Evolutionary conservation across 2,797 vertebrate species (phyloP), one percentile per base, ranked within the genome.

Genomic region (Nannoperca obscura): DNA sequence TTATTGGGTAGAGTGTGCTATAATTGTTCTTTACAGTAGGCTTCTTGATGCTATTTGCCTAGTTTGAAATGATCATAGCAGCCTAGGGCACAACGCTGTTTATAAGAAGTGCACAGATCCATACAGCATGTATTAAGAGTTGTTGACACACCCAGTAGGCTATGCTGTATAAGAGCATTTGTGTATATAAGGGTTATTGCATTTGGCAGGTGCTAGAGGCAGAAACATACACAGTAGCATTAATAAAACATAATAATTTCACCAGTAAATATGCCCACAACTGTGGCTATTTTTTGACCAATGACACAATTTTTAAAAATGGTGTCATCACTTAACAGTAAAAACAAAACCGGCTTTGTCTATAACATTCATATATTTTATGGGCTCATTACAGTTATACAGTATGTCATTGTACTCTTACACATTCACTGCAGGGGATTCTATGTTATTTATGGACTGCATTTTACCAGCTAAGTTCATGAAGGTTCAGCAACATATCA

Each of bases 401-500:
- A 34, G 22, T 71, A 38, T 62, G n/a, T 81, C 63, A 79, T 63
- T 47, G 17, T 54, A 12, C 62, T 44, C 30, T 54, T 46, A 53
- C 40, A 46, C 27, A 63, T 80, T 80, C n/a, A 71, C 40, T 30
- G 50, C 52, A 52, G 40, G 58, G 42, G 9, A 34, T 57, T 64
- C 19, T 15, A 0, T 52, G 62, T 84, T 84, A 78, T 89, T 87
- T 87, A 87, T 66, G 49, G 52, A 52, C 58, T 12, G 50, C 20
- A 12, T 74, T 82, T 83, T 61, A 58, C 15, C 42, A 71, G 54
- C 74, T 66, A 46, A 32, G 77, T 50, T 84, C 54, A 77, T 59
- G 47, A 74, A 54, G 77, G 53, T 85, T 87, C 63, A 71, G 78
- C 62, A 72, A 79, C 89, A 90, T 87, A 88, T 53, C 83, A 86